Evolutionary conservation across 2,797 vertebrate genomes (phyloP).

Genomic region (Chrysolophus pictus): DNA sequence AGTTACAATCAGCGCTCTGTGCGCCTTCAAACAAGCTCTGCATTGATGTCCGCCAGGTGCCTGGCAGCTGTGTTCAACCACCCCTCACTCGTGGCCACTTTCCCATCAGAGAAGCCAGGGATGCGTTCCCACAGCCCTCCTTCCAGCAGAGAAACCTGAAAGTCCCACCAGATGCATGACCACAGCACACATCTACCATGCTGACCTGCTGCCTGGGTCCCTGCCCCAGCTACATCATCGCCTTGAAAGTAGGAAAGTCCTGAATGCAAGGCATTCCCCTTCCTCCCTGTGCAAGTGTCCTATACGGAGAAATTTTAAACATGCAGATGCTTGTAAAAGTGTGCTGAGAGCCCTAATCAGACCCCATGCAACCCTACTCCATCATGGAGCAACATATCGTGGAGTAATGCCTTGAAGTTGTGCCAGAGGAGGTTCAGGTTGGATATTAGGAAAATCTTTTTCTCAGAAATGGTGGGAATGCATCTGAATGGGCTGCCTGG

Average conservation of each 20-base stretch:
- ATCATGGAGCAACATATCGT: background rate
- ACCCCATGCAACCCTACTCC: background rate
- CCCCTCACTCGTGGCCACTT: background rate
- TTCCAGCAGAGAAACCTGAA: background rate
- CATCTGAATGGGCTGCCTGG: no score
- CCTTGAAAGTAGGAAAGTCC: background rate
- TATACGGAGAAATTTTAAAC: background rate
- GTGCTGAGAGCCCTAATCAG: background rate
- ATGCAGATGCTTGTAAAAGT: background rate
- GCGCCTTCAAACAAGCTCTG: background rate
- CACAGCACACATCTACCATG: background rate
- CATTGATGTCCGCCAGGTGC: constrained; percentile 52
- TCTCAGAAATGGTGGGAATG: no score
- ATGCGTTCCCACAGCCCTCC: background rate
- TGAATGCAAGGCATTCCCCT: background rate
- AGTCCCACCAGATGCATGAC: background rate
- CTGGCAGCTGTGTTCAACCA: constrained; percentile 18
- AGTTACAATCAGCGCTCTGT: constrained; percentile 23
- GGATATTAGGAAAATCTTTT: no score
- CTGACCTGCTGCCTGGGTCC: background rate
- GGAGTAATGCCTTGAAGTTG: no score
- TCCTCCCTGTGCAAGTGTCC: background rate
- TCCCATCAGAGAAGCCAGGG: background rate
- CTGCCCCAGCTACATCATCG: background rate
- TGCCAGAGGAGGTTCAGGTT: no score